These are phyloP conservation scores for Polymixis flavicincta DNA, from an alignment of 2,888 invertebrate genomes.

Conservation along the genomic window DNA sequence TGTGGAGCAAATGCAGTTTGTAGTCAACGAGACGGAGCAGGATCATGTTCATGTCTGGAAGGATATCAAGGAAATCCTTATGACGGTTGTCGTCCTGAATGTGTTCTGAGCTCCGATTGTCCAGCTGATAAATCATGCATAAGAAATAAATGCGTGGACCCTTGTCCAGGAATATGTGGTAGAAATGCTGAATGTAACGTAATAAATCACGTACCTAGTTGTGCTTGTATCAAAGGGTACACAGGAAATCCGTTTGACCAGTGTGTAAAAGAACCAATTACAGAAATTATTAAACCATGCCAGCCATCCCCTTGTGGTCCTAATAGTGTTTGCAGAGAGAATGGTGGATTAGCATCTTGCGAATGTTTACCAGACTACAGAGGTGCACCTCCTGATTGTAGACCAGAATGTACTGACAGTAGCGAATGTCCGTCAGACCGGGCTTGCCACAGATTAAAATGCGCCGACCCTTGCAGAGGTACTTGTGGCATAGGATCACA, in stretches of 20 bases:
- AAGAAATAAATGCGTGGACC: conserved; percentile 95
- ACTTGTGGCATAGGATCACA: conserved; percentile 93
- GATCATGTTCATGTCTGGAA: conserved; percentile 94
- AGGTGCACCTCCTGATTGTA: conserved; percentile 93
- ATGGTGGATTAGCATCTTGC: conserved; percentile 94
- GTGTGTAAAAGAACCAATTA: conserved; percentile 78
- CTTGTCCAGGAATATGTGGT: conserved; percentile 96
- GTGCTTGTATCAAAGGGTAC: conserved; percentile 93
- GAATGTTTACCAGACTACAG: conserved; percentile 92
- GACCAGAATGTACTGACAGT: conserved; percentile 94
- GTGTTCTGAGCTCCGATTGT: conserved; percentile 96
- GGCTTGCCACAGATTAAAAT: conserved; percentile 95
- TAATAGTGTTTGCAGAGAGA: conserved; percentile 94
- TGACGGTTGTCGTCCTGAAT: conserved; percentile 96
- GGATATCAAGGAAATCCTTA: conserved; percentile 96
- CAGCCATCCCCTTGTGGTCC: conserved; percentile 94
- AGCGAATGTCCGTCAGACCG: conserved; percentile 94
- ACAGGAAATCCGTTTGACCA: conserved; percentile 93
- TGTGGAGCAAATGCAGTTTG: conserved; percentile 96
- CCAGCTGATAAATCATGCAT: conserved; percentile 95
- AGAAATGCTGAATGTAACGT: conserved; percentile 95
- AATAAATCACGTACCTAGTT: conserved; percentile 96
- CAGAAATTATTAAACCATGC: conserved; percentile 91
- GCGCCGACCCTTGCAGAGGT: conserved; percentile 94
- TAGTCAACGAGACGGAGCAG: conserved; percentile 94